A percentile compares a stretch with the other conserved stretches of the same genome.
These are phyloP conservation scores for Drosophila quadrilineata DNA, from an alignment of 1,140 invertebrate genomes.

Conservation along the genomic window DNA sequence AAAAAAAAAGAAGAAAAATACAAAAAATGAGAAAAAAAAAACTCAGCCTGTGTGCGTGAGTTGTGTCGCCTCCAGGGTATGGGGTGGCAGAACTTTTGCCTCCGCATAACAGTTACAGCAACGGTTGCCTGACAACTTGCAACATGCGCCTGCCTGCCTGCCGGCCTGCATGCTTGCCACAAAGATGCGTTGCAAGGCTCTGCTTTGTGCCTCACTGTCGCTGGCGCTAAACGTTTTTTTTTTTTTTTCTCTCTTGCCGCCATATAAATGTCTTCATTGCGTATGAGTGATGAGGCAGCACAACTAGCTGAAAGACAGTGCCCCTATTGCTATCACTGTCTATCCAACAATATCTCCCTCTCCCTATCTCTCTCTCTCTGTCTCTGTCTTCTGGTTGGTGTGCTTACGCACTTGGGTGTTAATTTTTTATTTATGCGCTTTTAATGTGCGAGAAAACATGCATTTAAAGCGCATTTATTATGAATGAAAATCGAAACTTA, in stretches of 20 bases:
- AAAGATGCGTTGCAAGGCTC: conserved; percentile 31
- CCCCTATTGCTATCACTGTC: too few relatives aligned
- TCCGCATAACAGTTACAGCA: too few relatives aligned
- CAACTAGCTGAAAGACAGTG: too few relatives aligned
- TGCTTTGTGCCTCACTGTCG: conserved; percentile 42
- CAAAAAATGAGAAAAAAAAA: conserved; percentile 6
- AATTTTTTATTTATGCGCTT: conserved; percentile 79
- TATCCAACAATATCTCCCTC: too few relatives aligned
- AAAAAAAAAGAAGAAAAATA: conserved; percentile 45
- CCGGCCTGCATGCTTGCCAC: background rate
- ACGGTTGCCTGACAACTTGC: conserved; percentile 15
- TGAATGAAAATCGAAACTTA: conserved; percentile 71
- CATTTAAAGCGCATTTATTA: conserved; percentile 77
- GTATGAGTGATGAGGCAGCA: conserved; percentile 72
- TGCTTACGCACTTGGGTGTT: conserved; percentile 74
- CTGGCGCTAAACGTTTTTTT: conserved; percentile 71
- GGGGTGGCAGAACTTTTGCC: too few relatives aligned
- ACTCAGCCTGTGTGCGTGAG: conserved; percentile 16
- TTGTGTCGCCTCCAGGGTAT: conserved; percentile 9
- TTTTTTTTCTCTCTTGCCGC: too few relatives aligned
- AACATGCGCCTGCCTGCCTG: background rate
- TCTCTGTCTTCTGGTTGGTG: too few relatives aligned
- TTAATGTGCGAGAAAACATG: conserved; percentile 75
- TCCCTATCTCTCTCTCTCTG: too few relatives aligned
- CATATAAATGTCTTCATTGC: conserved; percentile 80